Evolutionary conservation across 2,113 vertebrate genomes (phyloP).

Genomic region (Pteronura brasiliensis): DNA sequence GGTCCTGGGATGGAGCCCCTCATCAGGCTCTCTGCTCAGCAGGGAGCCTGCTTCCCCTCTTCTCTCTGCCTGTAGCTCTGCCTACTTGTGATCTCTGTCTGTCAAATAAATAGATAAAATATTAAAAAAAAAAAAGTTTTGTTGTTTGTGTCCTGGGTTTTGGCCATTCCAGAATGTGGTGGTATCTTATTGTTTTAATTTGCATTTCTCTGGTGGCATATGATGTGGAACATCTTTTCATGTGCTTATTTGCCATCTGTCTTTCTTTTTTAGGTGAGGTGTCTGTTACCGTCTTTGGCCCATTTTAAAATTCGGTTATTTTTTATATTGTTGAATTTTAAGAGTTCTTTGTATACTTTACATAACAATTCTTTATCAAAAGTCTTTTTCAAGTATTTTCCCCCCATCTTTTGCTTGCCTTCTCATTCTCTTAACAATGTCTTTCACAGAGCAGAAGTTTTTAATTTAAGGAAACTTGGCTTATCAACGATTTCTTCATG

Average conservation of each 20-base stretch:
- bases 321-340: neutral
- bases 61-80: too few relatives aligned
- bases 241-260: neutral
- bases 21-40: too few relatives aligned
- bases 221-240: neutral
- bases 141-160: neutral
- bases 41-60: too few relatives aligned
- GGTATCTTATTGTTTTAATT: neutral
- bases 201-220: neutral
- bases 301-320: neutral
- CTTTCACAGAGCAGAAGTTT: neutral
- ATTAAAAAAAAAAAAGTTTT: neutral
- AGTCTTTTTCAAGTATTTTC: neutral
- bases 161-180: neutral
- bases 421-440: neutral
- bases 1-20: too few relatives aligned
- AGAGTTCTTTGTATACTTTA: neutral
- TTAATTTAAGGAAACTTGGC: neutral
- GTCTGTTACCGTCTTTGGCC: neutral
- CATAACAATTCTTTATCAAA: neutral
- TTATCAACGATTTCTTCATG: neutral
- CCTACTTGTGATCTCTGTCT: too few relatives aligned
- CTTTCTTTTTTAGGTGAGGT: neutral
- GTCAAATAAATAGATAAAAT: too few relatives aligned
- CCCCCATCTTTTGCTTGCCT: neutral